phyloP scores from a whole-genome alignment of 2,797 vertebrate genomes.

The Psittacula echo region DNA sequence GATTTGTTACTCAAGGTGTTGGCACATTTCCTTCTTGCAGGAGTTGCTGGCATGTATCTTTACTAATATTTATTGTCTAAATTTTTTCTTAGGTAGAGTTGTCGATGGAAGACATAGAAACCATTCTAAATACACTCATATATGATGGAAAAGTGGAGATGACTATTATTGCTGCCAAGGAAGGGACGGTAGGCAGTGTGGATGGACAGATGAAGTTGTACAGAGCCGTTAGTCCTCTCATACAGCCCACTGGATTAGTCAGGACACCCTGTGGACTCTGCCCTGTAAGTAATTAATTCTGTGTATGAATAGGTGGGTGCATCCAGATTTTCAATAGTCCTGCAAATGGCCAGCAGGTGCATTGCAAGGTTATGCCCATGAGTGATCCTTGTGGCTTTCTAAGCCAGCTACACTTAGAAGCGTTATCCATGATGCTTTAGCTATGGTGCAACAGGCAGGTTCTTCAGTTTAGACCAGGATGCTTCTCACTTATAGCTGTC shows the following conservation, averaged over 20 bases:
- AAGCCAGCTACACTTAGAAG: neutral
- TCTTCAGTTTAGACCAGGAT: neutral
- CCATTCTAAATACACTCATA: constrained; percentile 96
- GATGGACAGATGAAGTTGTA: constrained; percentile 96
- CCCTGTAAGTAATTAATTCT: constrained; percentile 82
- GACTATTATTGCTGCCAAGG: constrained; percentile 95
- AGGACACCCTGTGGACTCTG: constrained; percentile 94
- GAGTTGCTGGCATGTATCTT: fast-evolving
- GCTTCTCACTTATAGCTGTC: neutral
- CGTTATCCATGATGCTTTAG: neutral
- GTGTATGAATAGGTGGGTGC: neutral
- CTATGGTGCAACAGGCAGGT: neutral
- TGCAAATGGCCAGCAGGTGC: neutral
- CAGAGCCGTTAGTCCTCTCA: constrained; percentile 88
- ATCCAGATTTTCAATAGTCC: neutral
- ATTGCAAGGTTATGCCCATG: neutral
- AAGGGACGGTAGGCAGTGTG: constrained; percentile 93
- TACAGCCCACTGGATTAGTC: constrained; percentile 90
- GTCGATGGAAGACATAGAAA: constrained; percentile 99
- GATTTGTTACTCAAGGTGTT: neutral
- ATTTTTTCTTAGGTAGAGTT: constrained; percentile 88
- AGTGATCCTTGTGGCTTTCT: neutral
- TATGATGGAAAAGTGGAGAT: constrained; percentile 98
- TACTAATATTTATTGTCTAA: neutral
- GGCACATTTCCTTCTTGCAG: neutral